Evolutionary conservation across 1,140 invertebrate species (phyloP), one percentile per base, ranked within the genome.

Genomic region (Hycleus cichorii): DNA sequence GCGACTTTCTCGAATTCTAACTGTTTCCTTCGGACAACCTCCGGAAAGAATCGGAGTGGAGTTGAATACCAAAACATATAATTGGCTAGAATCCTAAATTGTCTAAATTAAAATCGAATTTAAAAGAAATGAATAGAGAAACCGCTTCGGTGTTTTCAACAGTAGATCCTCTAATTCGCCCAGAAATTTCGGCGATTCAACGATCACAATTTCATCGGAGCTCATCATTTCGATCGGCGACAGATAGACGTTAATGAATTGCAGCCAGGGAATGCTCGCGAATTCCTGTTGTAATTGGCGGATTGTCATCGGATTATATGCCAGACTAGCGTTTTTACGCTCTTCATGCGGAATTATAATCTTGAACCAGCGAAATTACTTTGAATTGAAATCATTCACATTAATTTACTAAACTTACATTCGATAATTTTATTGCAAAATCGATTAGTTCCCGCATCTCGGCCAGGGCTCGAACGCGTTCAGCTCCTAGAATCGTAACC

Each of bases 361-460:
- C 32, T 32, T 5, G 4, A 32, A 32, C 32, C 4, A 4, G 32
- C 1, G 7, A 18, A 18, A 18, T 18, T 32, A 5, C 32, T 1
- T 2, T 32, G 4, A 5, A 32, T 32, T 4, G 4, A 32, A 32
- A 32, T 7, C 7, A 32, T 32, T 32, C 2, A 7, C 1, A 18
- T 32, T 32, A 3, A 32, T 32, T 32, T 32, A 32, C 4, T 32
- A 26, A 46, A 59, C 82, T 85, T 80, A 94, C 91, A 71, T 95
- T 95, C 10, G 93, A 93, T 40, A 99, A 78, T 61, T 86, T 80
- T n/a, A 93, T 93, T 80, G 98, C 95, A 68, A 98, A 97, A 11
- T 89, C 76, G 2, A 98, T 77, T 0, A 93, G 90, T 48, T 91
- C 86, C 12, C 78, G 81, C 43, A 98, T 78, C 68, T 97, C 90